Percentiles rank a stretch among this genome's conserved stretches.
Conservation (phyloP, 2,113 vertebrate species). For the Merops nubicus region DNA sequence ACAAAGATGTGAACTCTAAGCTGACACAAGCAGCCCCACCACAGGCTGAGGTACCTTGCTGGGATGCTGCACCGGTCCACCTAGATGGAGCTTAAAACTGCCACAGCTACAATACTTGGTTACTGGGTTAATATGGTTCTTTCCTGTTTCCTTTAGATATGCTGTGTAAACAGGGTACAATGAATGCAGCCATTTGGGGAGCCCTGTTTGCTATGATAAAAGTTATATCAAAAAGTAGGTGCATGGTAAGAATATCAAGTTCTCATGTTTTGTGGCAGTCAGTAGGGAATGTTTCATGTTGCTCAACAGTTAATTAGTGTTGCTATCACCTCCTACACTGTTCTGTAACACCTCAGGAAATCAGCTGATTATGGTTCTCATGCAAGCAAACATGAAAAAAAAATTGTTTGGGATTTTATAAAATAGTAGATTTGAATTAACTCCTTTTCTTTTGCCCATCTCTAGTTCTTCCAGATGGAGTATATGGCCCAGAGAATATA, state of each 20-base stretch:
- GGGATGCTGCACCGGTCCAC: neutral
- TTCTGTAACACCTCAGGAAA: neutral
- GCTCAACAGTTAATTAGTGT: conserved; percentile 50
- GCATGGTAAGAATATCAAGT: neutral
- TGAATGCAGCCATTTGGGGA: neutral
- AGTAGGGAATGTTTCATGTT: conserved; percentile 35
- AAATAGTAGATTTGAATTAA: neutral
- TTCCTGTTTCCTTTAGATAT: neutral
- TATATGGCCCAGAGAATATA: neutral
- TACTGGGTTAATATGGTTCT: neutral
- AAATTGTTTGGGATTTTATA: neutral
- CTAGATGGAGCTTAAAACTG: neutral
- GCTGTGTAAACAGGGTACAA: neutral
- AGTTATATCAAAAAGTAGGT: neutral
- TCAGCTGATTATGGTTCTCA: neutral
- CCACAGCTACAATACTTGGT: neutral
- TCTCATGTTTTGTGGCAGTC: conserved; percentile 9
- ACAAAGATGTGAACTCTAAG: neutral
- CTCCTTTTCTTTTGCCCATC: neutral
- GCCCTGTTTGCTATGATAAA: neutral
- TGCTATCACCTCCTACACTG: conserved; percentile 38
- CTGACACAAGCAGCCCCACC: neutral
- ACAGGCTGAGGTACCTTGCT: accelerated
- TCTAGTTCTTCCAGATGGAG: neutral
- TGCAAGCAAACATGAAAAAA: neutral